Percentiles rank a stretch among this genome's conserved stretches.
phyloP scores from a whole-genome alignment of 2,888 invertebrate species.

The Petrolisthes cinctipes region DNA sequence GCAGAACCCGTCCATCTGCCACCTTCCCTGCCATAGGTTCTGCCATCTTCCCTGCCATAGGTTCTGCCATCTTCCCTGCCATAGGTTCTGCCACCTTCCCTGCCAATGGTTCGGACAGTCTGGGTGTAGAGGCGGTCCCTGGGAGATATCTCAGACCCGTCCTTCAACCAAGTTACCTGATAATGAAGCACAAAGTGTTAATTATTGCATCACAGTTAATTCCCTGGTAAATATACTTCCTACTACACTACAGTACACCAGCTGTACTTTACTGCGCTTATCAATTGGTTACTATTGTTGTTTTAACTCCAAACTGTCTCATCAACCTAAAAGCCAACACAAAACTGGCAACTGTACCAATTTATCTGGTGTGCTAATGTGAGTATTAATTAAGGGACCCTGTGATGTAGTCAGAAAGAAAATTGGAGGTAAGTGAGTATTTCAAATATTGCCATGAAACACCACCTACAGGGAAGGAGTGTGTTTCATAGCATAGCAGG shows the following conservation, averaged over 20 bases:
- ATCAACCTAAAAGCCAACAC: too few species aligned
- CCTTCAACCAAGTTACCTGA: constrained; percentile 55
- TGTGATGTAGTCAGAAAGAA: too few species aligned
- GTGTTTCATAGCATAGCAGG: too few species aligned
- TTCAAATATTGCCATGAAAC: too few species aligned
- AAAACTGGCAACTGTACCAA: too few species aligned
- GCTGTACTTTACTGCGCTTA: neutral
- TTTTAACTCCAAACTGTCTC: too few species aligned
- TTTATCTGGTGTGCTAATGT: too few species aligned
- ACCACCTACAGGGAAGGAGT: too few species aligned
- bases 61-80: neutral
- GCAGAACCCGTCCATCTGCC: neutral
- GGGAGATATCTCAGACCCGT: constrained; percentile 34
- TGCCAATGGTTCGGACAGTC: constrained; percentile 6
- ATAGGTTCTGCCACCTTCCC: neutral
- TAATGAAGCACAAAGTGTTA: neutral
- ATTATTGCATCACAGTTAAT: neutral
- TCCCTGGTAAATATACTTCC: neutral
- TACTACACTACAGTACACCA: neutral
- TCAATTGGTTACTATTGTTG: too few species aligned
- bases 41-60: neutral
- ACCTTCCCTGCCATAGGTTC: neutral
- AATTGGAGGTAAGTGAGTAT: too few species aligned
- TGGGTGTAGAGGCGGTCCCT: constrained; percentile 48
- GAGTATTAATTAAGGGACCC: too few species aligned